Evolutionary conservation across 2,113 vertebrate species (phyloP).

Genomic region (Isurus oxyrinchus): DNA sequence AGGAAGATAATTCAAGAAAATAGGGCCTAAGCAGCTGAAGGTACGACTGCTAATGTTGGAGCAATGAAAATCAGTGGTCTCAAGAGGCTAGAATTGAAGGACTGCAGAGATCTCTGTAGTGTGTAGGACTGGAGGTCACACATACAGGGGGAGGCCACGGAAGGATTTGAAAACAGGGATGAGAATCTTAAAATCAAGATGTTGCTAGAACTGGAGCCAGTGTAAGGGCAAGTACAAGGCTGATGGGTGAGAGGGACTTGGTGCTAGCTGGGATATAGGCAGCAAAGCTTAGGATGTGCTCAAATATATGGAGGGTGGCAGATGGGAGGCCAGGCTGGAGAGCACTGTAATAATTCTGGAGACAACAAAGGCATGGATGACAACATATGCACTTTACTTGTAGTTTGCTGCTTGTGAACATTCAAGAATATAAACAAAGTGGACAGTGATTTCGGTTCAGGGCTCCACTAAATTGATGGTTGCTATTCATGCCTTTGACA

Average conservation of each 20-base stretch:
- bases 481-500: neutral
- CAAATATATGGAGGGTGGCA: neutral
- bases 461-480: neutral
- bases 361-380: neutral
- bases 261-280: neutral
- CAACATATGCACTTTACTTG: neutral
- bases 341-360: neutral
- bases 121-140: neutral
- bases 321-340: neutral
- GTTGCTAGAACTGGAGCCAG: no score
- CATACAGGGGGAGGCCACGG: neutral
- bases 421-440: neutral
- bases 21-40: neutral
- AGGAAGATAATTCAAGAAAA: neutral
- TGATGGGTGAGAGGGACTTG: neutral
- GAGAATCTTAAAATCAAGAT: neutral
- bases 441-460: neutral
- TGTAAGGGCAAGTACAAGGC: neutral
- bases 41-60: neutral
- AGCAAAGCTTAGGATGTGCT: neutral
- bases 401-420: neutral
- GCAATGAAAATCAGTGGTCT: neutral
- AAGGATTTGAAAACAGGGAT: neutral
- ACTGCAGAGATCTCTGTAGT: neutral
- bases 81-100: neutral